phyloP scores from a whole-genome alignment of 2,888 invertebrate species.

The Mantis religiosa region DNA sequence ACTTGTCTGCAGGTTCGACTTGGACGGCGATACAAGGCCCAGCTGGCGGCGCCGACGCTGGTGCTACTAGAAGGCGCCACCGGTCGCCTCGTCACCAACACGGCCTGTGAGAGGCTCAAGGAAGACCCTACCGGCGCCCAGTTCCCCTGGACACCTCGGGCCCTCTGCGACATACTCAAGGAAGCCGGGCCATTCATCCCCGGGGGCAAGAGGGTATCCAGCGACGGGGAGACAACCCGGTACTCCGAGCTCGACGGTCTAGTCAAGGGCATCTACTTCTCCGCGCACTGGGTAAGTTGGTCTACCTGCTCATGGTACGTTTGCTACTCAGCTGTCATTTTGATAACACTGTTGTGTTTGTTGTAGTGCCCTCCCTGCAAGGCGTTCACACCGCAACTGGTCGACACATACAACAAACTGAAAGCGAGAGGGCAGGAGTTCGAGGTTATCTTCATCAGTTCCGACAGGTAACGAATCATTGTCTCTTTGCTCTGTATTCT shows the following conservation, averaged over 20 bases:
- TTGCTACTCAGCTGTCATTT: background rate
- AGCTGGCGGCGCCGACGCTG: constrained; percentile 67
- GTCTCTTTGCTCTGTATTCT: too few relatives aligned
- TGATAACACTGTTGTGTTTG: constrained; percentile 11
- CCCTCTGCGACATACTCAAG: constrained; percentile 52
- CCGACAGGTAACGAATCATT: constrained; percentile 80
- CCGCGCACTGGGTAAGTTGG: constrained; percentile 78
- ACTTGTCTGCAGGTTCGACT: constrained; percentile 69
- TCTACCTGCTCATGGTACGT: too few relatives aligned
- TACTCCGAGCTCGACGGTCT: constrained; percentile 60
- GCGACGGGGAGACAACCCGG: constrained; percentile 47
- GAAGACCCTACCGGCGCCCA: constrained; percentile 61
- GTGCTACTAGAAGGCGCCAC: constrained; percentile 62
- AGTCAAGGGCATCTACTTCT: constrained; percentile 77
- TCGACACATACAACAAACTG: constrained; percentile 67
- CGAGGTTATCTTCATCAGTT: constrained; percentile 80
- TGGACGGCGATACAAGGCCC: constrained; percentile 65
- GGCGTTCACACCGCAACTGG: constrained; percentile 74
- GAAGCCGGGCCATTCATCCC: constrained; percentile 31
- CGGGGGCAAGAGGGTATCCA: constrained; percentile 44
- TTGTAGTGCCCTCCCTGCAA: constrained; percentile 82
- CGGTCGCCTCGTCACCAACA: constrained; percentile 61
- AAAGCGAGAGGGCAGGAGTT: constrained; percentile 66
- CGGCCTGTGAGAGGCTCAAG: constrained; percentile 61
- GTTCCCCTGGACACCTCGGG: constrained; percentile 78